Evolutionary conservation across 2,797 vertebrate species (phyloP), one percentile per base, ranked within the genome.

Genomic region (Protonibea diacanthus): DNA sequence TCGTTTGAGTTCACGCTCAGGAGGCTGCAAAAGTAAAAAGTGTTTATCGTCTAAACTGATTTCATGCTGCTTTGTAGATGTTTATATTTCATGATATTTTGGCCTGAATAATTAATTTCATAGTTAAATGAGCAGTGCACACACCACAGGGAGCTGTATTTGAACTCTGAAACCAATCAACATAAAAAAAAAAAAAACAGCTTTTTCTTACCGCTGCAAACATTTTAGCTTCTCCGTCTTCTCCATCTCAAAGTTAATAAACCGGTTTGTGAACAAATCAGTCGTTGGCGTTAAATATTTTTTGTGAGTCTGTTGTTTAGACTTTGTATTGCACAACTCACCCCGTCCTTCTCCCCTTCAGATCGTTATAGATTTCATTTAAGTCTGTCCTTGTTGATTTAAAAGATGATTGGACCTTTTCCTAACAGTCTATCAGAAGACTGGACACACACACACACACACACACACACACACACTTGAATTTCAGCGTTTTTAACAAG

Each of bases 401-500:
- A 47, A 57, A 51, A 44, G 48, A 44, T 4, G 27, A 2, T 17
- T 47, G 8, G 15, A 29, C 51, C 6, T 1, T 17, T 4, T 45
- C 12, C 13, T 10, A 49, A 51, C 38, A 63, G 40, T 42, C 53
- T 57, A 18, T 73, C 33, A 45, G 38, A 9, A 14, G 25, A 64
- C 42, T 2, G 21, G n/a, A 25, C 7, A 58, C 25, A 51, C 64
- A 62, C 52, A 65, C 29, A 29, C 29, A 48, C 61, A 58, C 62
- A 21, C 20, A 69, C 49, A 38, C 56, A 45, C n/a, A 64, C 57
- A 38, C 49, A 76, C 55, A 52, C 61, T 71, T 44, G 27, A 51
- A 52, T 74, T 65, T 70, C 1, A 69, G 18, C 49, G 42, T 27
- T 77, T 73, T 80, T 74, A 61, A 82, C 61, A 57, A 69, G 62